Base-by-base conservation (phyloP, 2,113 vertebrate genomes). In the Budorcas taxicolor region DNA sequence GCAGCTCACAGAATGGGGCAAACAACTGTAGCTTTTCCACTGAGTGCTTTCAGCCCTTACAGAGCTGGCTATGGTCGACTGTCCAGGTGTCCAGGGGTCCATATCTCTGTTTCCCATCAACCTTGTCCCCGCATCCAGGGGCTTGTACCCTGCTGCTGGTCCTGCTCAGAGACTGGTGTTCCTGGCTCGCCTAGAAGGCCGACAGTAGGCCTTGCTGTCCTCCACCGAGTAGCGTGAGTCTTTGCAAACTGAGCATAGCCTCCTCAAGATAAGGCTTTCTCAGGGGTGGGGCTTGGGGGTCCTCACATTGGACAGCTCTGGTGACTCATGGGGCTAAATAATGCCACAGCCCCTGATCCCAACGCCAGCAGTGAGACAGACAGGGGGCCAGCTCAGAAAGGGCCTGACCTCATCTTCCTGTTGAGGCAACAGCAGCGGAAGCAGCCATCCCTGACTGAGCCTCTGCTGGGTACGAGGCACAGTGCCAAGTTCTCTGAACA, bases 281-380 rank as follows among this genome's bases (percentile, higher is more conserved):
- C 4, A n/a, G 23, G 7, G 60, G 21, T 12, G 7, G 8, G 21
- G 17, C 14, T 15, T 31, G 45, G 6, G 36, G 11, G 15, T 27
- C 43, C 2, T 88, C 23, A 25, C 36, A 9, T 0, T 25, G 45
- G 19, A n/a, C 14, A 43, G 67, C 76, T 85, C 15, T 87, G 74
- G 17, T 31, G 85, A 33, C 60, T n/a, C 33, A 16, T 0, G 10
- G 17, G 78, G n/a, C 43, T 81, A 2, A 23, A 57, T 87, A 67
- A 45, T 0, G 1, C 23, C 78, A 47, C 43, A 47, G 74, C 25
- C 43, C 52, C n/a, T n/a, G 0, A 1, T 4, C 29, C 45, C 2
- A 2, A 1, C n/a, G 10, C 29, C 45, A 12, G 85, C 90, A 29
- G 76, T 29, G 53, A 84, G 64, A 16, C 40, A 17, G 82, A 47